Evolutionary conservation across 2,113 vertebrate genomes (phyloP), one percentile per base, ranked within the genome.

Genomic region (Myrmophylax atrothorax): DNA sequence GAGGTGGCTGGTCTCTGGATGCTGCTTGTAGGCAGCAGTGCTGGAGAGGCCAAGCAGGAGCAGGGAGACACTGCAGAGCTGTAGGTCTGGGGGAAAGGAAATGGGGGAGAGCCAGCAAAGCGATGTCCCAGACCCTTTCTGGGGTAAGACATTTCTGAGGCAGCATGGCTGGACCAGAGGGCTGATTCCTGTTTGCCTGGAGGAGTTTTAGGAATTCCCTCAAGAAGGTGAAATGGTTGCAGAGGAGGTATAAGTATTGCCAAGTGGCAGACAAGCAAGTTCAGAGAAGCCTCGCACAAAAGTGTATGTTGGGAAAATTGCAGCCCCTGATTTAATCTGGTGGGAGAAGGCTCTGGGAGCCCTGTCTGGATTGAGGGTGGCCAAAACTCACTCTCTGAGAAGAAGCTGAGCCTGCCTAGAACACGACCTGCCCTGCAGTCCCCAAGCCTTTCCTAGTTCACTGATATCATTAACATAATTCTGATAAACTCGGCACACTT

Each of bases 131-230:
- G 87, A 89, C 24, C 23, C 60, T 67, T 62, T 18, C 56, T 0
- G 1, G 66, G 38, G 13, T 38, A 58, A 62, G 14, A 13, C 2
- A 5, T 33, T 79, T 72, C 58, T 1, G 3, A 72, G 53, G 33
- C 5, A 3, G 55, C 9, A 1, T 0, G 8, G 24, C 24, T 9
- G 5, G 22, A 90, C 53, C 53, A 31, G 37, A 75, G 53, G 28
- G 17, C 33, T 82, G 69, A 33, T 20, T 42, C 15, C 25, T 1
- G 1, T 10, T 70, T 67, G 56, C 47, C 59, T 0, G 0, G 42
- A 17, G 31, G 49, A 85, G 70, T 68, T 94, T 82, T 28, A 88
- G 83, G n/a, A 90, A 76, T 69, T 88, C 87, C 68, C 84, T 93
- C 29, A 56, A 53, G 89, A 75, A 82, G 46, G 12, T 26, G 58